Evolutionary conservation across 2,113 vertebrate genomes (phyloP).

Genomic region (Pygathrix nemaeus): DNA sequence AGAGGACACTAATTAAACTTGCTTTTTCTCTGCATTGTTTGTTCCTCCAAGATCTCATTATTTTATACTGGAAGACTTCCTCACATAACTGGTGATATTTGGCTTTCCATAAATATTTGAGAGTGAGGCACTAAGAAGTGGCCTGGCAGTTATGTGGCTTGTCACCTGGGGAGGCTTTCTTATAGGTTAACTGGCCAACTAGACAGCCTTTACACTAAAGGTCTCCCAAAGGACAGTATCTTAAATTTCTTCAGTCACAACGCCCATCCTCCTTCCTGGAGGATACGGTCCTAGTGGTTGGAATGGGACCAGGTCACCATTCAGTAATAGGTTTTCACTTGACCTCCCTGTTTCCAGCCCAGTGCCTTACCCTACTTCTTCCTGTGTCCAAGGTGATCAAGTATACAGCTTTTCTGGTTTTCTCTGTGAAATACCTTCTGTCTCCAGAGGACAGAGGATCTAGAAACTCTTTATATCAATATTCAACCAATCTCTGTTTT

Average conservation of each 20-base stretch:
- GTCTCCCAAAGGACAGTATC: not conserved
- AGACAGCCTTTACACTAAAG: not conserved
- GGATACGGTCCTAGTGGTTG: not conserved
- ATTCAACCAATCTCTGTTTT: slow-evolving; percentile 24
- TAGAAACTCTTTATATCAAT: not conserved
- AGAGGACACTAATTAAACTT: not conserved
- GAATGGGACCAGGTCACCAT: not conserved
- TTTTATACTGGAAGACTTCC: not conserved
- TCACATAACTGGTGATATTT: not conserved
- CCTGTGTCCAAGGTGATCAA: not conserved
- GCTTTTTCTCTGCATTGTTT: not conserved
- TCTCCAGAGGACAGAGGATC: not conserved
- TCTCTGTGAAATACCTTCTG: not conserved
- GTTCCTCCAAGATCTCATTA: slow-evolving; percentile 14
- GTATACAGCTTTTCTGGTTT: slow-evolving; percentile 43
- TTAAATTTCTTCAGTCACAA: not conserved
- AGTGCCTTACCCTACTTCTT: not conserved
- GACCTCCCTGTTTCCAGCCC: not conserved
- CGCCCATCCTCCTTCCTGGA: not conserved
- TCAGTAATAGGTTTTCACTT: not conserved
- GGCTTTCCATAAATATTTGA: not conserved
- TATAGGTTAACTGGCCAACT: not conserved
- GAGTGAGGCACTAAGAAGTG: not conserved
- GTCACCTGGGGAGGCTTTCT: not conserved
- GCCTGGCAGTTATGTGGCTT: not conserved